Conservation (phyloP, 1,140 invertebrate species). For the Trichonephila clavipes region DNA sequence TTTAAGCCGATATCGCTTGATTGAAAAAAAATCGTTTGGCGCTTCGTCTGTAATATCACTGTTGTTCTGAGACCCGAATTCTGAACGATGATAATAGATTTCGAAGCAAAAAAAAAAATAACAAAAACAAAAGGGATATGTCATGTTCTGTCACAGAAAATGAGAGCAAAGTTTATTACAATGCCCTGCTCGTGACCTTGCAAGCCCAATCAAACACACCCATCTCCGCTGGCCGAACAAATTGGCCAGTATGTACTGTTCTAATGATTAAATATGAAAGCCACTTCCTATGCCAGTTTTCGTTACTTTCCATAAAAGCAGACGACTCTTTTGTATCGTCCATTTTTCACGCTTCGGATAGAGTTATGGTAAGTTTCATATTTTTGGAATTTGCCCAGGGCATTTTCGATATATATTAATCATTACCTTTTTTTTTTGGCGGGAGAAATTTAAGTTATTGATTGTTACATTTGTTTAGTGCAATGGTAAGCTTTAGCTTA, state of each 20-base stretch:
- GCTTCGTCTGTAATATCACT: too few species aligned
- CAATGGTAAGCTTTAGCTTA: too few species aligned
- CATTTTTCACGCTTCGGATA: background rate
- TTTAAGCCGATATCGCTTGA: too few species aligned
- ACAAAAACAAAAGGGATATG: background rate
- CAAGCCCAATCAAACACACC: conserved; percentile 14
- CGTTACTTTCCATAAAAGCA: conserved; percentile 25
- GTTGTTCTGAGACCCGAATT: too few species aligned
- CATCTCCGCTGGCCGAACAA: conserved; percentile 54
- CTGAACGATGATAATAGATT: too few species aligned
- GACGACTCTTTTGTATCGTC: background rate
- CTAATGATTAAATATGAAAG: conserved; percentile 61
- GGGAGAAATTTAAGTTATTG: too few species aligned
- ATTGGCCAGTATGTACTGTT: conserved; percentile 41
- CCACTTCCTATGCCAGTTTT: conserved; percentile 26
- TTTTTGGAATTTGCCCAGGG: background rate
- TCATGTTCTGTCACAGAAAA: background rate
- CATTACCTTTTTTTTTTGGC: too few species aligned
- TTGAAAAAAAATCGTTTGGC: too few species aligned
- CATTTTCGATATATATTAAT: too few species aligned
- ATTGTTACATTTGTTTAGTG: too few species aligned
- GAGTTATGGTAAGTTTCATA: background rate
- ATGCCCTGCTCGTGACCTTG: background rate
- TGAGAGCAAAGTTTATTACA: background rate
- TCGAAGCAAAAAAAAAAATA: too few species aligned